A percentile compares a stretch with the other conserved stretches of the same genome.
Evolutionary conservation across 30 jellyfish, hydroid and myxozoan genomes (phyloP).

Genomic region (Hydractinia symbiolongicarpus): DNA sequence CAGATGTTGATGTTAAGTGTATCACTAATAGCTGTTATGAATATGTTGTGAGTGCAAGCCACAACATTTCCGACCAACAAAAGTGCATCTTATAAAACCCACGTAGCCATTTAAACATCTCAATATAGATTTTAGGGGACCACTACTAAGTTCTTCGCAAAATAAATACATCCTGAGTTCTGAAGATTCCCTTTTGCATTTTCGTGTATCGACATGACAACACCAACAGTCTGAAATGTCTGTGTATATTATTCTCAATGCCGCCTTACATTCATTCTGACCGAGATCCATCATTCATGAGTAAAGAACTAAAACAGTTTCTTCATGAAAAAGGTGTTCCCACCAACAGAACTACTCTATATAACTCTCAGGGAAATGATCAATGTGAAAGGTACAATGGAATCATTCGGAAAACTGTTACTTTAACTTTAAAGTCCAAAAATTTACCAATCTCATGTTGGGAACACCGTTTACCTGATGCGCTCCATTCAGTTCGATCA

Average conservation of each 20-base stretch:
- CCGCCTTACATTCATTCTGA: constrained; percentile 58
- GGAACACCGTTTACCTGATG: no score
- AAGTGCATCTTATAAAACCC: constrained; percentile 28
- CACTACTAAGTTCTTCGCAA: no score
- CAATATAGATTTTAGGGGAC: constrained; percentile 31
- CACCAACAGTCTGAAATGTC: constrained; percentile 17
- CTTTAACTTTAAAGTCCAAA: no score
- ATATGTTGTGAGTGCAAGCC: constrained; percentile 41
- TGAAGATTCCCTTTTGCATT: no score
- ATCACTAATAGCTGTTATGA: constrained; percentile 17
- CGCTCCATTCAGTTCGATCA: no score
- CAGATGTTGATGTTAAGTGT: not conserved
- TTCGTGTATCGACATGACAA: no score
- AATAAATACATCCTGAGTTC: no score
- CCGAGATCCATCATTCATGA: constrained; percentile 54
- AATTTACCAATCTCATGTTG: no score
- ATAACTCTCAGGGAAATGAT: no score
- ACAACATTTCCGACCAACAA: constrained; percentile 8
- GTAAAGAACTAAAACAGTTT: not conserved
- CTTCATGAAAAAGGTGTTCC: constrained; percentile 33
- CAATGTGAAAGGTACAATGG: no score
- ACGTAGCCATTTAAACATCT: constrained; percentile 34
- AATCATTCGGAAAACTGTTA: no score
- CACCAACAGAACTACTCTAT: constrained; percentile 36
- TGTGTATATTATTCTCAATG: constrained; percentile 35